Base-by-base conservation (phyloP, 2,888 invertebrate genomes). In the Ditylenchus weischeri region DNA sequence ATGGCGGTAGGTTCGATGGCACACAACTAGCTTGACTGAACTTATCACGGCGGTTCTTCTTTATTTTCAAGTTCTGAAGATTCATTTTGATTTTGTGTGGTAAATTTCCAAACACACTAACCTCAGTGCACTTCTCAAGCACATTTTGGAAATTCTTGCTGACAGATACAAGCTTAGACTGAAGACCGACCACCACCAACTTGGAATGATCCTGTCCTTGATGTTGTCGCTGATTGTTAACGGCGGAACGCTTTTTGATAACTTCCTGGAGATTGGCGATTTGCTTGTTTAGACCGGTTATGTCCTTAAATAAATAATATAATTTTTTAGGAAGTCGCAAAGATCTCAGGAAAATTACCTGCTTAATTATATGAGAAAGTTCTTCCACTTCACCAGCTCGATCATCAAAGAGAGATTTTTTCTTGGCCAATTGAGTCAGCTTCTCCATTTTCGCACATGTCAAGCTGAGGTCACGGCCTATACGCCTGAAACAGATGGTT, bases 61-160 rank as follows among this genome's bases (percentile, higher is more conserved):
- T 95, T 79, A 93, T 91, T 84, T 93, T 93, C 83, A 98, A 87
- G 86, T 94, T 98, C 88, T 89, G 71, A 35, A 82, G 77, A 18
- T 48, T 13, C 0, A 48, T 21, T 65, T 23, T 23, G 18, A 35
- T 57, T 19, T 10, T 21, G 18, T 48, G 29, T 21, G 29, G 19
- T 13, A 38, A 49, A 47, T 18, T 50, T 38, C n/a, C 43, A 13
- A n/a, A 29, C 47, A 49, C 13, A 57, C n/a, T 72, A 80, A 88
- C 89, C 88, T 98, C 94, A 19, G 95, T 95, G 79, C 96, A 87
- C 23, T 95, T 91, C 88, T 98, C 96, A 66, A 98, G 88, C 59
- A 98, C 93, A 86, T 90, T 91, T 86, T 96, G 95, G 84, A 98
- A 98, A 83, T 94, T 92, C 73, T 91, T 93, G 59, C 95, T 95